Percentiles rank a stretch among this genome's conserved stretches.
phyloP scores from a whole-genome alignment of 2,888 invertebrate species.

The Nephrotoma guestfalica region DNA sequence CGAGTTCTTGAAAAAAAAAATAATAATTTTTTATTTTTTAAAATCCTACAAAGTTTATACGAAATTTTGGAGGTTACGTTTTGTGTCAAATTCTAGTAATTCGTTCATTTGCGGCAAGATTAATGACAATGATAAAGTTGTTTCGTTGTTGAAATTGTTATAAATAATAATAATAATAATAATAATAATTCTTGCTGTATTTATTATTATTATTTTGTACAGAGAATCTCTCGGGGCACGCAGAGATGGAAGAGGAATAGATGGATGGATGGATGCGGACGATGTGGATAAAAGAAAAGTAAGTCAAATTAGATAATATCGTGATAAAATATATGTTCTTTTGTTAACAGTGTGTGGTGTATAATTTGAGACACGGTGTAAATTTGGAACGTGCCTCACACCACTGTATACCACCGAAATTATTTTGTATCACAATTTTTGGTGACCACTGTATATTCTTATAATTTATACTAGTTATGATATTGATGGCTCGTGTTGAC shows the following conservation, averaged over 20 bases:
- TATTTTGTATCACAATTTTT: neutral
- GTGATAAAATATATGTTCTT: neutral
- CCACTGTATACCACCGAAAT: neutral
- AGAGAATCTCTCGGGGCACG: neutral
- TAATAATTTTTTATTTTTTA: neutral
- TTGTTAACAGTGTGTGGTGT: neutral
- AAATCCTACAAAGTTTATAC: neutral
- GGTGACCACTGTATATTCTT: neutral
- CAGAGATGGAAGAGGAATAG: neutral
- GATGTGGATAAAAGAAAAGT: neutral
- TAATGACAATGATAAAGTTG: conserved; percentile 3
- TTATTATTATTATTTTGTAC: neutral
- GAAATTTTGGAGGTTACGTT: conserved; percentile 4
- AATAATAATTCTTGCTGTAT: neutral
- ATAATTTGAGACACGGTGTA: neutral
- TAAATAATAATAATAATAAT: neutral
- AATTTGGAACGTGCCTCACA: too few relatives aligned
- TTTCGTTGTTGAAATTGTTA: neutral
- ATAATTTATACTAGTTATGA: neutral
- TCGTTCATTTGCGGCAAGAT: conserved; percentile 3
- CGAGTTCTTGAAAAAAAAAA: conserved; percentile 1
- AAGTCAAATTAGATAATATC: neutral
- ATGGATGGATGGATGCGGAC: neutral
- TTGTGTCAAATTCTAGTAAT: conserved; percentile 4
- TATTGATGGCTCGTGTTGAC: neutral